Base-by-base conservation (phyloP, 1,140 invertebrate genomes). In the Ceratitis capitata region DNA sequence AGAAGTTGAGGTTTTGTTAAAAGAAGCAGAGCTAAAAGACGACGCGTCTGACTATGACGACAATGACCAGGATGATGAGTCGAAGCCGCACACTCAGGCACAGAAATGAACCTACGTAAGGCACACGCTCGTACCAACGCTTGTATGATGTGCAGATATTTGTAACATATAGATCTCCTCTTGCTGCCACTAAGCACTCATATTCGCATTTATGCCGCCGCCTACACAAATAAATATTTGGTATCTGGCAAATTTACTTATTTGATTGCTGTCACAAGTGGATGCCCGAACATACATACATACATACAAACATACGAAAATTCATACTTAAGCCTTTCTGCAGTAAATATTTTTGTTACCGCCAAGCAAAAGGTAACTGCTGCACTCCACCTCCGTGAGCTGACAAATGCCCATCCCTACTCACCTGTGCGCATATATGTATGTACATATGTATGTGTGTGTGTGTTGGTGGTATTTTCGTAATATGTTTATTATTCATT, bases 401-500 rank as follows among this genome's bases (percentile, higher is more conserved):
- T 32, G n/a, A n/a, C n/a, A n/a, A n/a, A n/a, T n/a, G 12, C 61
- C 26, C 3, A 16, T 42, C 35, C 39, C n/a, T n/a, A n/a, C 69
- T 78, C 90, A 90, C 90, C 89, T 90, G 58, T 39, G 19, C 0
- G 14, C 19, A 23, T 51, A 16, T 12, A 89, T 88, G 87, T 90
- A 88, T 88, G 88, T 88, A n/a, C n/a, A n/a, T n/a, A n/a, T n/a
- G n/a, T n/a, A n/a, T n/a, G n/a, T 12, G 89, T 88, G 87, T 90
- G 88, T 88, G 88, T 88, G 51, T 56, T 23, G n/a, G 51, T 85
- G 42, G 74, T 69, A 45, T 64, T 9, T 85, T 88, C 88, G 89
- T 88, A 90, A 85, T 90, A 89, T 90, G 90, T 90, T 90, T 90
- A 90, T 90, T 90, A 90, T 89, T 90, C 89, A 90, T 90, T 90